Percentiles rank a stretch among this genome's conserved stretches.
Evolutionary conservation across 2,797 vertebrate species (phyloP).

Genomic region (Liparis tanakae): DNA sequence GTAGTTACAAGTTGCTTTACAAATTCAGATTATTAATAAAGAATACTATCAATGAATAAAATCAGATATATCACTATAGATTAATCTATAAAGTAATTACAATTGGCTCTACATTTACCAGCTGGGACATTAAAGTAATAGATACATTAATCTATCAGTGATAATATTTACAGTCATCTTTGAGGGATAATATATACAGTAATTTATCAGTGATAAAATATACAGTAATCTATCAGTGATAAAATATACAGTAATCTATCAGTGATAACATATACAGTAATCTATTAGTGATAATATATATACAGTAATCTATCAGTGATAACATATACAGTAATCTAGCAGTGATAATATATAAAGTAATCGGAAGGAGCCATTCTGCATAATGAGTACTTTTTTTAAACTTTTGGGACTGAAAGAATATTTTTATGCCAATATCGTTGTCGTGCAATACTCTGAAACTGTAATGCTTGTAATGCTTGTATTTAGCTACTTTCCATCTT

Average conservation of each 20-base stretch:
- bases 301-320: neutral
- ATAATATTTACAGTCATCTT: neutral
- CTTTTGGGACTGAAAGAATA: neutral
- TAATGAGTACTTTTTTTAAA: no score
- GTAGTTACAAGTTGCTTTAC: neutral
- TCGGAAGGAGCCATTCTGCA: no score
- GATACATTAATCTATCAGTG: neutral
- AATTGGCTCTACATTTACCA: neutral
- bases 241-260: no score
- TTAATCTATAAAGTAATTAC: neutral
- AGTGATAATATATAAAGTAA: neutral
- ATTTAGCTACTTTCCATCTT: neutral
- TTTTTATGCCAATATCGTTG: neutral
- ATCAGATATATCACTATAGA: neutral
- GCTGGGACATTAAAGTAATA: neutral
- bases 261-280: no score
- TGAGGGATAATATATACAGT: no score
- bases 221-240: no score
- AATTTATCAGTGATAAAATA: no score
- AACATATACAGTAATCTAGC: neutral
- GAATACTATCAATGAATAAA: neutral
- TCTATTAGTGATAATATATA: no score
- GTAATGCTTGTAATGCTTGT: no score
- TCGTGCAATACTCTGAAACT: neutral
- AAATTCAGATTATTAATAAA: neutral